A percentile compares a stretch with the other conserved stretches of the same genome.
Evolutionary conservation across 2,888 invertebrate species (phyloP).

Genomic region (Phengaris arion): DNA sequence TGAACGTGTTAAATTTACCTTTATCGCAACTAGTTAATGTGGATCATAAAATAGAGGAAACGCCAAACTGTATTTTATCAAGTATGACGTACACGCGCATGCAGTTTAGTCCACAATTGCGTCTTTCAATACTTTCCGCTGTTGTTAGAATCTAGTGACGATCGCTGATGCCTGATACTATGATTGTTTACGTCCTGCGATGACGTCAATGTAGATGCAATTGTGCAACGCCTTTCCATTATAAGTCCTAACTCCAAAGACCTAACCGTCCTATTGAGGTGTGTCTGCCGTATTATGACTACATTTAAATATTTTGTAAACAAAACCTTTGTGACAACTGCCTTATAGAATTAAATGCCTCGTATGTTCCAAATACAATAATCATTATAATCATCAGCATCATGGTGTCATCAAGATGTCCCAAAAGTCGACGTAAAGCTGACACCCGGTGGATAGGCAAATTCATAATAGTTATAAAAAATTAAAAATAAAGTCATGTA

Average conservation of each 20-base stretch:
- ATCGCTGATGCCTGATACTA: background rate
- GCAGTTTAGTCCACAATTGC: background rate
- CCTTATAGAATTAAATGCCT: too few species aligned
- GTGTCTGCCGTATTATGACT: background rate
- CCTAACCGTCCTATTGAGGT: background rate
- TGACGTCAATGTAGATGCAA: background rate
- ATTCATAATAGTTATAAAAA: too few species aligned
- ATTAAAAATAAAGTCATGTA: too few species aligned
- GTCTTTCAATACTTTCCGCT: background rate
- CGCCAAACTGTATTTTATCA: background rate
- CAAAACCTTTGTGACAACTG: too few species aligned
- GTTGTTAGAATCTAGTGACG: background rate
- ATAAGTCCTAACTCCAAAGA: too few species aligned
- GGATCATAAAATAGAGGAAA: background rate
- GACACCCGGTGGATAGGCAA: too few species aligned
- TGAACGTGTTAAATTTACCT: too few species aligned
- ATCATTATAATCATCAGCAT: too few species aligned
- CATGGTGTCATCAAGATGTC: too few species aligned
- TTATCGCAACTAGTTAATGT: background rate
- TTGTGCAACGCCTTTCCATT: background rate
- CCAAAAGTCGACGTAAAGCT: too few species aligned
- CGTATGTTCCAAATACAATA: too few species aligned
- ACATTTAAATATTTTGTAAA: too few species aligned
- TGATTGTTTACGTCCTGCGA: slow-evolving; percentile 10
- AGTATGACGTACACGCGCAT: background rate